Percentiles rank a stretch among this genome's conserved stretches.
Conservation (phyloP, 2,113 vertebrate genomes). For the Protomyctophum bolini region DNA sequence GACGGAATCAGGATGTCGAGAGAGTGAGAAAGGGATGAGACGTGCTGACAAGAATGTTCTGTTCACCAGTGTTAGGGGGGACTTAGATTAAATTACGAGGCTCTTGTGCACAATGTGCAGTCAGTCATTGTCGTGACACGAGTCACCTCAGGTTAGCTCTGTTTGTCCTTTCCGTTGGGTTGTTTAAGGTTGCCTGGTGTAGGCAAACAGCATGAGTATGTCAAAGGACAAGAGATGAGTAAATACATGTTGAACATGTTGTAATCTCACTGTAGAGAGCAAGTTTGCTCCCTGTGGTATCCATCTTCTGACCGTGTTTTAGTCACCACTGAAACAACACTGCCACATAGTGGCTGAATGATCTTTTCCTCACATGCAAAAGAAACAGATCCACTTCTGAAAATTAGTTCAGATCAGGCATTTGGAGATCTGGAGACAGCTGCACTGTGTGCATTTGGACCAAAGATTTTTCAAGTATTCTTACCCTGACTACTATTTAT, state of each 20-base stretch:
- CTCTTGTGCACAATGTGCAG: background rate
- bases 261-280: conserved; percentile 49
- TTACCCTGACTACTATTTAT: conserved; percentile 17
- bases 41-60: background rate
- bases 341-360: conserved; percentile 69
- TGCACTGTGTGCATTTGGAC: conserved; percentile 11
- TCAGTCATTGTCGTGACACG: background rate
- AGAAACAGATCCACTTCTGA: conserved; percentile 11
- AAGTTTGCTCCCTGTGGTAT: conserved; percentile 28
- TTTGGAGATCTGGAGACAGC: conserved; percentile 14
- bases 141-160: background rate
- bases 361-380: conserved; percentile 28
- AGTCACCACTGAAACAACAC: conserved; percentile 67
- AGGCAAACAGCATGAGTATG: background rate
- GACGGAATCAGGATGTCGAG: conserved; percentile 59
- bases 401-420: conserved; percentile 32
- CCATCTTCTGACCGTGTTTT: background rate
- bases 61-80: conserved; percentile 1
- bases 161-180: background rate
- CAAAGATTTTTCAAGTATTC: conserved; percentile 21
- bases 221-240: conserved; percentile 19
- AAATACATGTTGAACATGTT: conserved; percentile 52
- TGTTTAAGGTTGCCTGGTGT: background rate
- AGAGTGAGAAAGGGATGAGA: conserved; percentile 17
- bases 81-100: background rate